Evolutionary conservation across 2,888 invertebrate genomes (phyloP).

Genomic region (Oscheius onirici): DNA sequence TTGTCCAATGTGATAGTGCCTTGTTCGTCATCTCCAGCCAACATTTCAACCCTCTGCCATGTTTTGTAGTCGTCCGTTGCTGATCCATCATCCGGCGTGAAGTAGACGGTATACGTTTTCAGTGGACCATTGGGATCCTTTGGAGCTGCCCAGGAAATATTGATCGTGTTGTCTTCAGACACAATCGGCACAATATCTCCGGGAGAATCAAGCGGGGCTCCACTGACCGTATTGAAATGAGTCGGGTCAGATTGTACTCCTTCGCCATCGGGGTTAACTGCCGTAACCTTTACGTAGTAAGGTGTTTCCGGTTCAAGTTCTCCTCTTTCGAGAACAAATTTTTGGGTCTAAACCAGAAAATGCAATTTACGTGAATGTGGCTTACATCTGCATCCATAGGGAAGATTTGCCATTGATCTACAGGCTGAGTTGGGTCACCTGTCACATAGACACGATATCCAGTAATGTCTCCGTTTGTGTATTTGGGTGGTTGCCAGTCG

Average conservation of each 20-base stretch:
- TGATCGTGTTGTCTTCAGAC: conserved; percentile 65
- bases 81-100: conserved; percentile 61
- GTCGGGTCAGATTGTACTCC: conserved; percentile 64
- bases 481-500: conserved; percentile 65
- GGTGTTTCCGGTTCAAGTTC: conserved; percentile 69
- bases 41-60: conserved; percentile 62
- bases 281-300: conserved; percentile 68
- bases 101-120: conserved; percentile 65
- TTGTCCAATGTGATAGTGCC: conserved; percentile 56
- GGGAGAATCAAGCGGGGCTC: conserved; percentile 69
- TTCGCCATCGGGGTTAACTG: conserved; percentile 65
- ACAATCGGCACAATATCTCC: conserved; percentile 62
- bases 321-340: conserved; percentile 63
- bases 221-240: conserved; percentile 65
- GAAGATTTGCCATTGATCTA: conserved; percentile 68
- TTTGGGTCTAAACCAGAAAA: conserved; percentile 39
- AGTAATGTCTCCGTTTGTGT: conserved; percentile 68
- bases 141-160: conserved; percentile 66
- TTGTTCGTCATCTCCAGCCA: conserved; percentile 50
- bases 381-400: conserved; percentile 38
- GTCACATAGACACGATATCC: conserved; percentile 68
- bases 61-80: conserved; percentile 62
- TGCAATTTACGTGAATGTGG: too few species aligned
- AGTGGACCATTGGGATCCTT: conserved; percentile 65
- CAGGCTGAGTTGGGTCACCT: conserved; percentile 67